These are phyloP conservation scores for Corythaixoides concolor DNA, from an alignment of 2,113 vertebrate genomes.

Conservation along the genomic window DNA sequence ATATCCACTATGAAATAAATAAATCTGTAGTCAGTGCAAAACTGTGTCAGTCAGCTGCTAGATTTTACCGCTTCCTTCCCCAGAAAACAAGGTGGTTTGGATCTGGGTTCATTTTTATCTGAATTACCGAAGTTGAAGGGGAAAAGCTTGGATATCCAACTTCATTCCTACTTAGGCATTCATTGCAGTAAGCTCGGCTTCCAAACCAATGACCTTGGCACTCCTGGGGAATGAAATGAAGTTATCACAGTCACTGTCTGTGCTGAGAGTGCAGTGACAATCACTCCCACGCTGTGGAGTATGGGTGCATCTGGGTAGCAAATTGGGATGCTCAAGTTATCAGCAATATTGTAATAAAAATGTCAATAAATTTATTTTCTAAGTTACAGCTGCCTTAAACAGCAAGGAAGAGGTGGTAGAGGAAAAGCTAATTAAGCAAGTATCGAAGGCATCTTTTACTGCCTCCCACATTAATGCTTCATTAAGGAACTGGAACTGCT, in stretches of 20 bases:
- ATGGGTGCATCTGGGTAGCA: background rate
- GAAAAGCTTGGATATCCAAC: background rate
- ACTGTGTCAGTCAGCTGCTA: rapidly evolving
- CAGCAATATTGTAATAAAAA: conserved; percentile 1
- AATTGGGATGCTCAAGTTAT: background rate
- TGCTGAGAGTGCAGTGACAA: background rate
- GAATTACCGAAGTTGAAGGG: background rate
- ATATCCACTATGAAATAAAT: background rate
- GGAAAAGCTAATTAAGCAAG: conserved; percentile 7
- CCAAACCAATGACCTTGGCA: background rate
- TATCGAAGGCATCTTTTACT: background rate
- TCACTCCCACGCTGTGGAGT: background rate
- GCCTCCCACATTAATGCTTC: background rate
- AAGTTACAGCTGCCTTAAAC: background rate
- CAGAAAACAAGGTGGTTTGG: background rate
- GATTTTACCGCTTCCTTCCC: background rate
- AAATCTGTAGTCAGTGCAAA: background rate
- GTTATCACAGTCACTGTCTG: background rate
- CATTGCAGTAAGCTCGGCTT: background rate
- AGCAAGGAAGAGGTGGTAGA: background rate
- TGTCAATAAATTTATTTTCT: background rate
- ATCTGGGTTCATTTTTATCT: background rate
- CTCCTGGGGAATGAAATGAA: background rate
- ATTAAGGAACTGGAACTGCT: background rate
- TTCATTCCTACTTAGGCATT: background rate